Evolutionary conservation across 2,113 vertebrate species (phyloP), one percentile per base, ranked within the genome.

Genomic region (Chrysemys picta): DNA sequence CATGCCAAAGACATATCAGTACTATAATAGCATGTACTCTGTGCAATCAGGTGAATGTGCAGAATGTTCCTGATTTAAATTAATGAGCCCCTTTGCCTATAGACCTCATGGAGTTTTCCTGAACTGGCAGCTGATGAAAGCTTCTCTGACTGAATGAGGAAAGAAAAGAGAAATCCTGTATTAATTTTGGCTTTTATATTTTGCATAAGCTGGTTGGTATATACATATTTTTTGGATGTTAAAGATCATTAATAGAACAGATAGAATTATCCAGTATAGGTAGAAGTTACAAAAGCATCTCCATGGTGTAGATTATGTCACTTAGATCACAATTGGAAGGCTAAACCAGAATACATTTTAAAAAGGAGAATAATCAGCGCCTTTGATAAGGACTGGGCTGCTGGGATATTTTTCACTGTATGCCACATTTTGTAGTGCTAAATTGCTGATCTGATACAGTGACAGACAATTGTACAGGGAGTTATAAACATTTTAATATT

Each of bases 361-460:
- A 93, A 93, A 81, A 52, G 8, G 31, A 94, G 42, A 47, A 93
- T 84, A 42, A 52, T 84, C 69, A 89, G 54, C 9, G 16, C 13
- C 80, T 96, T 96, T 94, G 91, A 13, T 78, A 78, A 27, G 42
- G 25, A 95, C 85, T 93, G 24, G 84, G 56, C 95, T 84, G n/a
- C 78, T 85, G 88, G 89, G 56, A 8, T 97, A 78, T 78, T 78
- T 93, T 95, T 80, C 81, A 72, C 72, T 88, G 27, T 65, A 42
- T 79, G 88, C 87, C 57, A 50, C n/a, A 80, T 81, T 57, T 89
- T 88, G 35, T 93, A 45, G 56, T 95, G 57, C 85, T 97, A 86
- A 97, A 96, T 96, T 95, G 85, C 90, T 94, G 89, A 95, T 87
- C 95, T 92, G 53, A 95, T 92, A 92, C 53, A 91, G 35, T 1